A percentile compares a stretch with the other conserved stretches of the same genome.
Conservation (phyloP, 1,140 invertebrate genomes). For the Drosophila tsacasi region DNA sequence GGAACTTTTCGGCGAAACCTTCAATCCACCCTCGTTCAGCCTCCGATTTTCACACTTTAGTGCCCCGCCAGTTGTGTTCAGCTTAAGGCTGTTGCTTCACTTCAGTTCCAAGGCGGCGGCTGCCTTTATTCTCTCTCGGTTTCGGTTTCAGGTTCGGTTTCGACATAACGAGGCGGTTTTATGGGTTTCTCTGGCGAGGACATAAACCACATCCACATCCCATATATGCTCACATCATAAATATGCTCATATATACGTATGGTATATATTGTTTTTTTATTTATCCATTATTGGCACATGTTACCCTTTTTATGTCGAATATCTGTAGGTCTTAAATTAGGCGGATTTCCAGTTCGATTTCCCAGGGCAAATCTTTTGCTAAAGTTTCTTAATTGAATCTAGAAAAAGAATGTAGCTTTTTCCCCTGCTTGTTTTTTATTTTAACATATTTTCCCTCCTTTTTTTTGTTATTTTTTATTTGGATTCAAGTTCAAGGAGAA, state of each 20-base stretch:
- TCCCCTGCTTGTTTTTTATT: not conserved
- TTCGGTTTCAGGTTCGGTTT: conserved; percentile 27
- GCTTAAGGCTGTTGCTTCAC: conserved; percentile 21
- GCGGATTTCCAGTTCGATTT: not conserved
- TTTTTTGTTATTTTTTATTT: too few species aligned
- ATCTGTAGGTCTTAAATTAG: not conserved
- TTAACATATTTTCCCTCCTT: not conserved
- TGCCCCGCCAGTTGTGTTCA: not conserved
- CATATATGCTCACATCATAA: conserved; percentile 33
- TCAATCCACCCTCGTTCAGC: not conserved
- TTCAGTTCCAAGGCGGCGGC: not conserved
- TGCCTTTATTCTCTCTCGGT: conserved; percentile 7
- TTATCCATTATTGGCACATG: conserved; percentile 24
- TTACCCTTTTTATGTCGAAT: not conserved
- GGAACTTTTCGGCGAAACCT: not conserved
- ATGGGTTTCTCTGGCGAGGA: conserved; percentile 25
- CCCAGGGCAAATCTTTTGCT: not conserved
- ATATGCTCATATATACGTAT: not conserved
- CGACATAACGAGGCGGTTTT: conserved; percentile 46
- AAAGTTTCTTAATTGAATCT: not conserved
- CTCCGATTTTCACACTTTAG: conserved; percentile 17
- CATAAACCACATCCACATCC: conserved; percentile 38
- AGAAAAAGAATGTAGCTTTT: not conserved
- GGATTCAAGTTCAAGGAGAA: not conserved
- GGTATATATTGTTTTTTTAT: conserved; percentile 27